Evolutionary conservation across 2,888 invertebrate genomes (phyloP).

Genomic region (Microplitis deprimator): DNA sequence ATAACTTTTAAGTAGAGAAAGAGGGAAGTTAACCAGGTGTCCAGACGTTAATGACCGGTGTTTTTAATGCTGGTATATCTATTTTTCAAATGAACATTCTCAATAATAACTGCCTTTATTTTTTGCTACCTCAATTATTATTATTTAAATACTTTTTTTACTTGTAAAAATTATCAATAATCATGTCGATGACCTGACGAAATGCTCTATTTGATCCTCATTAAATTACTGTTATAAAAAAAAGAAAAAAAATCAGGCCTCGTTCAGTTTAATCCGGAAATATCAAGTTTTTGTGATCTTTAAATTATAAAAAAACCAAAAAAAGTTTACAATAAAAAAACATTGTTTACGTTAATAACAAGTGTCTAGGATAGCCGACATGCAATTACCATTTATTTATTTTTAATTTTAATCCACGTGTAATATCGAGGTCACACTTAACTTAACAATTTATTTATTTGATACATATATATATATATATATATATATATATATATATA

Average conservation of each 20-base stretch:
- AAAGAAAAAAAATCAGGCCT: constrained; percentile 16
- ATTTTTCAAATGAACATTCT: constrained; percentile 2
- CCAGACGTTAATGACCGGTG: constrained; percentile 20
- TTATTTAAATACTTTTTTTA: neutral
- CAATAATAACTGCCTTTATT: neutral
- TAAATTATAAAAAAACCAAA: neutral
- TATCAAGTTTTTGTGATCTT: constrained; percentile 7
- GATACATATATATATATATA: neutral
- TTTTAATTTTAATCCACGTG: constrained; percentile 11
- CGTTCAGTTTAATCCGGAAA: constrained; percentile 14
- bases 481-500: too few relatives aligned
- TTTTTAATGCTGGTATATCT: neutral
- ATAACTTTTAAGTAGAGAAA: neutral
- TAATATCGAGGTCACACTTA: constrained; percentile 1
- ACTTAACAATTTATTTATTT: neutral
- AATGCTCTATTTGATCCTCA: constrained; percentile 4
- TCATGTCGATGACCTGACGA: neutral
- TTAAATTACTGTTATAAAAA: constrained; percentile 1
- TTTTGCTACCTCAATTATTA: neutral
- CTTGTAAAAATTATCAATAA: neutral
- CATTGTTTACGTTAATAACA: neutral
- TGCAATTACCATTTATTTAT: neutral
- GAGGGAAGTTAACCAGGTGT: constrained; percentile 18
- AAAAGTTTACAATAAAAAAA: constrained; percentile 1
- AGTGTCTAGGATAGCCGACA: neutral